Percentiles rank a stretch among this genome's conserved stretches.
Evolutionary conservation across 2,113 vertebrate genomes (phyloP).

Genomic region (Chionomys nivalis): DNA sequence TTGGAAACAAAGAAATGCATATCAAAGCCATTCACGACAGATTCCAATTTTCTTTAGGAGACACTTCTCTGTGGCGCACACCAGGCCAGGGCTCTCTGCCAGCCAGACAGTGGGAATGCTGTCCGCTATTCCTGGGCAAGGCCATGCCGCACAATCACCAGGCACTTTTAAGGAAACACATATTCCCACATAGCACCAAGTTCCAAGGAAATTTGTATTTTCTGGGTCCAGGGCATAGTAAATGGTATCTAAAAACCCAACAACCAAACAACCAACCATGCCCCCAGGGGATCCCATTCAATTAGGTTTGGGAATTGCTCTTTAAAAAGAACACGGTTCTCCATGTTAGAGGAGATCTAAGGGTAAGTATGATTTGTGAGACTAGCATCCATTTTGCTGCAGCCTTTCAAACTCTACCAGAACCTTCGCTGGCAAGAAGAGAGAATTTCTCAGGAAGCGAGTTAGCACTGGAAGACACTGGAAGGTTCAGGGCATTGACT

Average conservation of each 20-base stretch:
- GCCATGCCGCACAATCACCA: not conserved
- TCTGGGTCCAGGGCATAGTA: not conserved
- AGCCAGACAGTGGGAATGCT: not conserved
- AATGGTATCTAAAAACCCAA: not conserved
- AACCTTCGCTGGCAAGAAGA: not conserved
- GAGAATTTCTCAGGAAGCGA: conserved; percentile 24
- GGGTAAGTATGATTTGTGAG: not conserved
- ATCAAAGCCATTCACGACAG: not conserved
- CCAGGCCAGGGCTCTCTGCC: not conserved
- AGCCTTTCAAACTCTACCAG: conserved; percentile 23
- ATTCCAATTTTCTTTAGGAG: not conserved
- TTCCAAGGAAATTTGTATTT: not conserved
- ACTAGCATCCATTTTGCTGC: not conserved
- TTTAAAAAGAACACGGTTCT: not conserved
- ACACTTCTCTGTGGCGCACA: not conserved
- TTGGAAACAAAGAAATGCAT: not conserved
- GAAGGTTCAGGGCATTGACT: conserved; percentile 20
- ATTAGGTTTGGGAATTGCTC: not conserved
- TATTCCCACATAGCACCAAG: not conserved
- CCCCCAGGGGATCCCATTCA: not conserved
- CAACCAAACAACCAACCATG: not conserved
- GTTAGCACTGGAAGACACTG: not conserved
- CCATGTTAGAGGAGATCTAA: not conserved
- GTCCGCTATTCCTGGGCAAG: not conserved
- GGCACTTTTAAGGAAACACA: not conserved